Evolutionary conservation across 2,113 vertebrate genomes (phyloP).

Genomic region (Oreochromis niloticus): DNA sequence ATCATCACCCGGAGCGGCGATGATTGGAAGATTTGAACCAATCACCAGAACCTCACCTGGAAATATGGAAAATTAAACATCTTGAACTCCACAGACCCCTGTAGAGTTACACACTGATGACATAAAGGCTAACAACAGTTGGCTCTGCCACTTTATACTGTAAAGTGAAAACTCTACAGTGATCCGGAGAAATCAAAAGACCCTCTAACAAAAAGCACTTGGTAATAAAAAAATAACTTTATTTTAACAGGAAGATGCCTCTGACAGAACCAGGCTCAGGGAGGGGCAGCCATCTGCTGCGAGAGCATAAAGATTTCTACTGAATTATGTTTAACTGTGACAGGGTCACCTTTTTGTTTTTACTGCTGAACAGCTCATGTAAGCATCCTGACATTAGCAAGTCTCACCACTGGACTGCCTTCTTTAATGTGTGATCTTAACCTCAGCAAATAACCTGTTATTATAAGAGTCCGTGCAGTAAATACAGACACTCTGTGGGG

Average conservation of each 20-base stretch:
- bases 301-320: accelerated
- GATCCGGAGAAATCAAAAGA: neutral
- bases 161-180: neutral
- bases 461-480: neutral
- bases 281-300: neutral
- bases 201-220: neutral
- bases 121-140: neutral
- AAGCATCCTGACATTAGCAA: neutral
- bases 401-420: neutral
- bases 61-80: accelerated
- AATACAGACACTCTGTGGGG: neutral
- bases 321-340: neutral
- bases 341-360: neutral
- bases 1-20: accelerated
- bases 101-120: accelerated
- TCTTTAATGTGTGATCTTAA: accelerated
- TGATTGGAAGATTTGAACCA: accelerated
- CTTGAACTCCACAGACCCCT: neutral
- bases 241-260: neutral
- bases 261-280: neutral
- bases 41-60: neutral
- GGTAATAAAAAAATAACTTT: neutral
- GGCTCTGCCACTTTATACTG: neutral
- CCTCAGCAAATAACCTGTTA: neutral
- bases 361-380: neutral